Conservation (phyloP, 2,113 vertebrate species). For the Chloebia gouldiae region DNA sequence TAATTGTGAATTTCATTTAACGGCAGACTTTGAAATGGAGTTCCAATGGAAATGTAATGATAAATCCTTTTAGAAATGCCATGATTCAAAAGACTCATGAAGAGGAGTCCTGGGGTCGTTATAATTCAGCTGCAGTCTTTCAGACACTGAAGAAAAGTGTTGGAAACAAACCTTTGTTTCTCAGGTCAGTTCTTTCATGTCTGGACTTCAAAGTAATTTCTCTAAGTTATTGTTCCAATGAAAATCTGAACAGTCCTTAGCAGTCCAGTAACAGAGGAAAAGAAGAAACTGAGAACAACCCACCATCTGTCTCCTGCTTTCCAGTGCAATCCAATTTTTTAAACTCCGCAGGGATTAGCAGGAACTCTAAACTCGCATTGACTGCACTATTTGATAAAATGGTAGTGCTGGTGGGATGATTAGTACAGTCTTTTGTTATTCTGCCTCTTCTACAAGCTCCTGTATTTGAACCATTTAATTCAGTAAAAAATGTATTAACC, state of each 20-base stretch:
- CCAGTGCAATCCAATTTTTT: not conserved
- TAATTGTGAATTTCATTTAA: not conserved
- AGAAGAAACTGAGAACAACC: not conserved
- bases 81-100: not conserved
- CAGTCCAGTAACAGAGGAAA: not conserved
- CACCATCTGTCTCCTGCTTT: not conserved
- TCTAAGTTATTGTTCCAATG: not conserved
- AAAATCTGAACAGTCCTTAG: not conserved
- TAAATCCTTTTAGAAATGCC: not conserved
- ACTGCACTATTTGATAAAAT: not conserved
- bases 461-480: not conserved
- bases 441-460: not conserved
- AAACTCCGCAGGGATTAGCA: not conserved
- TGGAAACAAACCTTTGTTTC: not conserved
- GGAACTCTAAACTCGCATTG: rapidly evolving
- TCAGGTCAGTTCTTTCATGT: not conserved
- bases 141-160: not conserved
- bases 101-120: not conserved
- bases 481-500: not conserved
- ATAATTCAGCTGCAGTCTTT: not conserved
- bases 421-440: not conserved
- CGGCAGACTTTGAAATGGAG: not conserved
- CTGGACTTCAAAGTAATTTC: not conserved
- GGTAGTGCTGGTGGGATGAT: not conserved
- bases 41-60: not conserved